These are phyloP conservation scores for Dipus sagitta DNA, from an alignment of 2,797 vertebrate species.

Conservation along the genomic window DNA sequence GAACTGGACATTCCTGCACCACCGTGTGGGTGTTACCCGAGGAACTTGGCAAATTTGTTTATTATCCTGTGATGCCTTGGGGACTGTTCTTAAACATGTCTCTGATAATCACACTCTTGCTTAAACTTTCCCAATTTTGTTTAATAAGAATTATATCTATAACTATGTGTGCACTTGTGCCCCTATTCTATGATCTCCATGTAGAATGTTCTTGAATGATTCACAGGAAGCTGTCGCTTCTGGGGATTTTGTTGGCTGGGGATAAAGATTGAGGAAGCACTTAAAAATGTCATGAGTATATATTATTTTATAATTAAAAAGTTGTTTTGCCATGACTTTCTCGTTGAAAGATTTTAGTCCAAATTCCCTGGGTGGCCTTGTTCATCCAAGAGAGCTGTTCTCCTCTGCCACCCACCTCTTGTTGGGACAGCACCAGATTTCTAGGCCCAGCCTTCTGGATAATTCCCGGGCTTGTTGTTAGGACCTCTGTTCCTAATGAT, in stretches of 20 bases:
- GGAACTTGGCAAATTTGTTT: accelerated
- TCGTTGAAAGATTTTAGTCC: not conserved
- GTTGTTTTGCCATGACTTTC: not conserved
- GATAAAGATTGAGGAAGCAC: not conserved
- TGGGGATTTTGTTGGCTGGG: not conserved
- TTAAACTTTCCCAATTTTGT: not conserved
- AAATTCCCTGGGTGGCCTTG: not conserved
- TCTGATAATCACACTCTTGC: not conserved
- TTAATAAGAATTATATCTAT: not conserved
- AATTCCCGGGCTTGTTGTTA: accelerated
- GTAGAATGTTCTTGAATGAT: not conserved
- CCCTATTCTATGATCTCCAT: accelerated
- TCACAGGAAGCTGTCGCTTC: not conserved
- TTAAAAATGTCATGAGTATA: not conserved
- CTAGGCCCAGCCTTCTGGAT: not conserved
- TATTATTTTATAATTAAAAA: not conserved
- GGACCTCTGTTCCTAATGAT: too few species aligned
- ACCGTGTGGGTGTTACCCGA: accelerated
- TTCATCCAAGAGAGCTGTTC: accelerated
- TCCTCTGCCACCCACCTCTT: not conserved
- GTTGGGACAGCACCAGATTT: not conserved
- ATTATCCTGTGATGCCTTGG: not conserved
- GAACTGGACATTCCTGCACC: accelerated
- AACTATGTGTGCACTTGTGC: accelerated
- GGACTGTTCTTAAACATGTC: not conserved